A percentile compares a stretch with the other conserved stretches of the same genome.
Conservation (phyloP, 1,140 invertebrate genomes). For the Bemisia tabaci region DNA sequence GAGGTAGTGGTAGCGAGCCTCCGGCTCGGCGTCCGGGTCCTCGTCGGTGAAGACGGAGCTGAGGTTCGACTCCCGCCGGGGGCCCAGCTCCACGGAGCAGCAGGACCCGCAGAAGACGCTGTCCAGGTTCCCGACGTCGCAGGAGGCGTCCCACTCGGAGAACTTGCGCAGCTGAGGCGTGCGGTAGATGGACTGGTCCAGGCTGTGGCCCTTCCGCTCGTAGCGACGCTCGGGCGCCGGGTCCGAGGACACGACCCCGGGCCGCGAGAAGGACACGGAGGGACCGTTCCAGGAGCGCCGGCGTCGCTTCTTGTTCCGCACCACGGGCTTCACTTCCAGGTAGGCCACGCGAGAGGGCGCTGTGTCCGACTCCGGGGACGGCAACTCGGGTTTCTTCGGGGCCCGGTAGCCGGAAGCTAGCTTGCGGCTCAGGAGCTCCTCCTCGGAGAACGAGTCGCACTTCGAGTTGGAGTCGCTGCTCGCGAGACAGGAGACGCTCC, state of each 20-base stretch:
- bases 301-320: constrained; percentile 22
- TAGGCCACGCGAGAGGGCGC: neutral
- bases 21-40: neutral
- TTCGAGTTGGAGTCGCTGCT: neutral
- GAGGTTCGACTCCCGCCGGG: constrained; percentile 3
- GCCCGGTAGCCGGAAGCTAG: too few species aligned
- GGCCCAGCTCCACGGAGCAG: neutral
- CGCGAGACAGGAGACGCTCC: neutral
- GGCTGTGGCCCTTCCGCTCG: constrained; percentile 12
- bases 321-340: neutral
- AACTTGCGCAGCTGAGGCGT: neutral
- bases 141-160: too few species aligned
- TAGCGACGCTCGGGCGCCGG: neutral
- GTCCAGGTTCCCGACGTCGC: neutral
- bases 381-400: too few species aligned
- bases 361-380: too few species aligned
- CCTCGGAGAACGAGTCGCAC: neutral
- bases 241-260: neutral
- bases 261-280: neutral
- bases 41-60: constrained; percentile 14
- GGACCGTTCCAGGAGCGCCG: constrained; percentile 20
- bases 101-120: neutral
- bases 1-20: constrained; percentile 38
- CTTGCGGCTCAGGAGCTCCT: neutral
- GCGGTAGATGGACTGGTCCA: constrained; percentile 12